These are phyloP conservation scores for Alloscopus bannaensis DNA, from an alignment of 2,888 invertebrate genomes.

Conservation along the genomic window DNA sequence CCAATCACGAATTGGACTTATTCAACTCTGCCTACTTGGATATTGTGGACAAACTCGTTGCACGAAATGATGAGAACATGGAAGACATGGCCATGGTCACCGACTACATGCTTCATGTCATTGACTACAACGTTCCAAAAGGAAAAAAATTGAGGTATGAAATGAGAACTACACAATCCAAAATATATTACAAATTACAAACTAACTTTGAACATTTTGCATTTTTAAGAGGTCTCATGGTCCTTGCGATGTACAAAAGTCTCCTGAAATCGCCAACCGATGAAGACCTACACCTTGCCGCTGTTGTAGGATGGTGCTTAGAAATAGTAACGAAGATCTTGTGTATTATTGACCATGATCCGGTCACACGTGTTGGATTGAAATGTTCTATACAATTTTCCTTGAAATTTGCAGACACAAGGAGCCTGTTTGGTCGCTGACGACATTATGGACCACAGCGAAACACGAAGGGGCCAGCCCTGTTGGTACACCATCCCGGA, in stretches of 20 bases:
- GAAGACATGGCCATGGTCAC: not conserved
- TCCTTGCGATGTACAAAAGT: conserved; percentile 85
- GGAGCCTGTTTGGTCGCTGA: conserved; percentile 90
- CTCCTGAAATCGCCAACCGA: conserved; percentile 81
- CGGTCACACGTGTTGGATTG: not conserved
- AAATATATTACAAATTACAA: not conserved
- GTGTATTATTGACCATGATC: not conserved
- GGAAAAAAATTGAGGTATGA: conserved; percentile 87
- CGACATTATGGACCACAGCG: conserved; percentile 93
- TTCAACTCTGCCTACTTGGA: not conserved
- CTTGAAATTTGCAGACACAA: conserved; percentile 83
- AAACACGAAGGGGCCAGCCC: conserved; percentile 88
- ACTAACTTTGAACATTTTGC: not conserved
- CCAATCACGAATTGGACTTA: not conserved
- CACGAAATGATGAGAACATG: conserved; percentile 1
- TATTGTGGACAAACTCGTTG: not conserved
- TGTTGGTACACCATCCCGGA: conserved; percentile 88
- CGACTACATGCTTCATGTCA: too few relatives aligned
- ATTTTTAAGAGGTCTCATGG: conserved; percentile 79
- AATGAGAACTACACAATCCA: not conserved
- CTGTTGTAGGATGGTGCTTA: conserved; percentile 94
- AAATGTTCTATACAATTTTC: conserved; percentile 75
- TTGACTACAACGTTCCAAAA: conserved; percentile 89
- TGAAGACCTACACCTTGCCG: conserved; percentile 86
- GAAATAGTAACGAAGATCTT: conserved; percentile 85